Evolutionary conservation across 2,888 invertebrate species (phyloP).

Genomic region (Bhutanitis thaidina): DNA sequence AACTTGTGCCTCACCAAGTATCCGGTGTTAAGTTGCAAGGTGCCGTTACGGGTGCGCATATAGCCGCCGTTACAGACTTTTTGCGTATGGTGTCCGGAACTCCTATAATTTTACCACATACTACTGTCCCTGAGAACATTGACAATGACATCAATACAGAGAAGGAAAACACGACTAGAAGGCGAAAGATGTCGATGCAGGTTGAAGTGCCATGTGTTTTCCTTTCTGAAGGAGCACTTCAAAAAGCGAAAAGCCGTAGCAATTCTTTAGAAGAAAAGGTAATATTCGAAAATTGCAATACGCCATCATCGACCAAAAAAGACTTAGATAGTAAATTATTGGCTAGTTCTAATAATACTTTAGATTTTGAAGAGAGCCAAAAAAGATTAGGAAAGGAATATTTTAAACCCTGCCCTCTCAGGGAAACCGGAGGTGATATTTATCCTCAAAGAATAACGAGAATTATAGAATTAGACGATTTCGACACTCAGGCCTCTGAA

Average conservation of each 20-base stretch:
- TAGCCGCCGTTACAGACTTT: slow-evolving; percentile 83
- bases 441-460: slow-evolving; percentile 67
- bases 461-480: slow-evolving; percentile 68
- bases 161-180: slow-evolving; percentile 61
- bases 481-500: slow-evolving; percentile 46
- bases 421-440: slow-evolving; percentile 41
- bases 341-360: slow-evolving; percentile 51
- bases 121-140: slow-evolving; percentile 57
- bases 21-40: slow-evolving; percentile 84
- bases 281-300: slow-evolving; percentile 57
- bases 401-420: slow-evolving; percentile 33
- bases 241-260: slow-evolving; percentile 68
- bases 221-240: slow-evolving; percentile 69
- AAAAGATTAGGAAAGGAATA: slow-evolving; percentile 42
- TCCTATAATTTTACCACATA: slow-evolving; percentile 79
- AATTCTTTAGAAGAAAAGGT: slow-evolving; percentile 71
- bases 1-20: slow-evolving; percentile 83
- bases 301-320: slow-evolving; percentile 49
- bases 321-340: slow-evolving; percentile 55
- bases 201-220: slow-evolving; percentile 78
- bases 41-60: slow-evolving; percentile 82
- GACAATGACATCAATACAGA: slow-evolving; percentile 69
- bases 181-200: slow-evolving; percentile 76
- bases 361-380: slow-evolving; percentile 43
- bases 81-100: slow-evolving; percentile 83